A percentile compares a stretch with the other conserved stretches of the same genome.
These are phyloP conservation scores for Drosophila varians DNA, from an alignment of 1,140 invertebrate species.

Conservation along the genomic window DNA sequence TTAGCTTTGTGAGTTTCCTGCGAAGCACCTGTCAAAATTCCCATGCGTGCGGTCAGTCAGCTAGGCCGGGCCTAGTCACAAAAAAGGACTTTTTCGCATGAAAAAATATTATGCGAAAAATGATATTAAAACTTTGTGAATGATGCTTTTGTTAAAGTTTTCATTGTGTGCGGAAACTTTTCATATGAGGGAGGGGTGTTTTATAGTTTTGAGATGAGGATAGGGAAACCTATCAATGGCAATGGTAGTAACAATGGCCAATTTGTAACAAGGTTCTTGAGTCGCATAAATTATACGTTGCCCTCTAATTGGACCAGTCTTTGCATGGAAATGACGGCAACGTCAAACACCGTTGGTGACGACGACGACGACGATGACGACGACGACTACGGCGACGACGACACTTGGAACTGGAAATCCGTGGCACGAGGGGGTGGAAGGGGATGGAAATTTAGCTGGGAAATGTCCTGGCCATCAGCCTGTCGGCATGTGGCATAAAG, in stretches of 20 bases:
- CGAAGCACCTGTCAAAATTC: conserved; percentile 65
- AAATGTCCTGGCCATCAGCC: conserved; percentile 29
- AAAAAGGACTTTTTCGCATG: conserved; percentile 15
- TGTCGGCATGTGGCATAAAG: conserved; percentile 52
- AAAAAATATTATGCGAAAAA: conserved; percentile 72
- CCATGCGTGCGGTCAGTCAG: conserved; percentile 72
- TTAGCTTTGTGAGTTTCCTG: conserved; percentile 76
- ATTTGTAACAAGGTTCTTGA: conserved; percentile 70
- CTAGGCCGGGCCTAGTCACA: conserved; percentile 31
- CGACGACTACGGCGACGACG: conserved; percentile 25
- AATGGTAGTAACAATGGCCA: conserved; percentile 71
- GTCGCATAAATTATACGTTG: conserved; percentile 73
- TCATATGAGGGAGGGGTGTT: conserved; percentile 6
- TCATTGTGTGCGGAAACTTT: conserved; percentile 12
- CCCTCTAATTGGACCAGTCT: conserved; percentile 65
- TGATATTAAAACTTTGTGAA: conserved; percentile 69
- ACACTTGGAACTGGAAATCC: conserved; percentile 76
- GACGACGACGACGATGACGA: conserved; percentile 18
- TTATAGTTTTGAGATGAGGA: not conserved
- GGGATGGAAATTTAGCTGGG: not conserved
- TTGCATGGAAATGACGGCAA: conserved; percentile 54
- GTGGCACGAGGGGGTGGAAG: conserved; percentile 6
- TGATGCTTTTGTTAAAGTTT: conserved; percentile 68
- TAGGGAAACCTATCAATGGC: conserved; percentile 56
- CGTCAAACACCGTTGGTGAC: conserved; percentile 22